Conservation (phyloP, 2,113 vertebrate genomes). For the Lepus europaeus region DNA sequence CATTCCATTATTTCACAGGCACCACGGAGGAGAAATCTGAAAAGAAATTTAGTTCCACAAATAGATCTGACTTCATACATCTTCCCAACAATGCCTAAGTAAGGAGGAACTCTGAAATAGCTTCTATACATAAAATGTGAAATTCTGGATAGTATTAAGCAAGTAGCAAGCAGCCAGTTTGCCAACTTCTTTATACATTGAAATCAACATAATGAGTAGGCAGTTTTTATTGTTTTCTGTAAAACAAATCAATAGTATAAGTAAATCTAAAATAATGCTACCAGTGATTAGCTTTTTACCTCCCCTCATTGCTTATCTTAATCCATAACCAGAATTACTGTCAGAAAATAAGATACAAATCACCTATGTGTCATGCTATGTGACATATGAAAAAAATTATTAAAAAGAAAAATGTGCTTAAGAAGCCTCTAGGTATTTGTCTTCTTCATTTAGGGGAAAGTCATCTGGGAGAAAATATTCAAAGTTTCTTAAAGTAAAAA, state of each 20-base stretch:
- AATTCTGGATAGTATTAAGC: neutral
- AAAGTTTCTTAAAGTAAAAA: conserved; percentile 1
- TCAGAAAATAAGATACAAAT: neutral
- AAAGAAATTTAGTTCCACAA: conserved; percentile 46
- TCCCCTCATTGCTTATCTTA: neutral
- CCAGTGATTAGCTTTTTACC: neutral
- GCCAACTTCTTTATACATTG: neutral
- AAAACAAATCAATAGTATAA: conserved; percentile 23
- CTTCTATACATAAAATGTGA: neutral
- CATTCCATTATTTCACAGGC: conserved; percentile 64
- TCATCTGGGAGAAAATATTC: neutral
- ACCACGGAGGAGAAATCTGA: conserved; percentile 65
- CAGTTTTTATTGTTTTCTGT: neutral
- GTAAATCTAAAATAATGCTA: neutral
- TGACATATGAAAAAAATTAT: neutral
- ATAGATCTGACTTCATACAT: conserved; percentile 72
- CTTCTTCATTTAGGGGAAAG: neutral
- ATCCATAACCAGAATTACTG: conserved; percentile 13
- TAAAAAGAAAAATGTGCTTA: neutral
- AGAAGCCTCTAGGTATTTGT: neutral
- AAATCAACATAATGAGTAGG: neutral
- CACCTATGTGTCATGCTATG: neutral
- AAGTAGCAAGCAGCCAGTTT: conserved; percentile 11
- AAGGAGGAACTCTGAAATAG: conserved; percentile 9
- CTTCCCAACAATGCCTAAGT: neutral